Evolutionary conservation across 2,888 invertebrate species (phyloP), one percentile per base, ranked within the genome.

Genomic region (Cistogaster globosa): DNA sequence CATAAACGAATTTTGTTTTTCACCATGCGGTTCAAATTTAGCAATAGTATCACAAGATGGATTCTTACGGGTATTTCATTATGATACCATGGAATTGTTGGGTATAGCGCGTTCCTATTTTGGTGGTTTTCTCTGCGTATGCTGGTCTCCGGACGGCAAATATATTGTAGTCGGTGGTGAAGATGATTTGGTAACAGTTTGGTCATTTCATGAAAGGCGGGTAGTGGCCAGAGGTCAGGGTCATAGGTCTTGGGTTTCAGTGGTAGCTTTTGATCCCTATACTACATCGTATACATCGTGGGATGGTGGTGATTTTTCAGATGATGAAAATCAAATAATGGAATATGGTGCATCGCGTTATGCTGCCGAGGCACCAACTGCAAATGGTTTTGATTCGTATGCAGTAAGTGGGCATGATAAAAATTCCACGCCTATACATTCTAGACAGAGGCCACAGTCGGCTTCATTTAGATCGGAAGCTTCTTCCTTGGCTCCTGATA

Each of bases 161-260:
- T 97, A 98, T 90, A 98, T 98, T 68, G 98, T 98, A 0, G 98
- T 98, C 0, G 99, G 99, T 0, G 99, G 99, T 6, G 99, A 99
- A 93, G 99, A 99, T 93, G 99, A 99, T 93, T 94, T 99, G 83
- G 97, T 99, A 69, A 99, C 99, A 0, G 97, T 99, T 51, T 99
- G 98, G 97, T 98, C 97, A 69, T 96, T 98, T 91, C 94, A 95
- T 87, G 98, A 99, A 91, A 95, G 97, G 87, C 94, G 98, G 67
- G 98, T 99, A 8, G 97, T 99, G 9, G 99, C 99, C n/a, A 94
- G 99, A 57, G 99, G 99, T 0, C 98, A 98, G 91, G 99, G 99
- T 0, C 99, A 99, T 93, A 95, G 97, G 88, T 98, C 98, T 77
- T 99, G 99, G 99, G 98, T 99, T 20, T 97, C 98, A 71, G 97